A percentile compares a stretch with the other conserved stretches of the same genome.
Evolutionary conservation across 2,113 vertebrate species (phyloP).

Genomic region (Acrocephalus kingi): DNA sequence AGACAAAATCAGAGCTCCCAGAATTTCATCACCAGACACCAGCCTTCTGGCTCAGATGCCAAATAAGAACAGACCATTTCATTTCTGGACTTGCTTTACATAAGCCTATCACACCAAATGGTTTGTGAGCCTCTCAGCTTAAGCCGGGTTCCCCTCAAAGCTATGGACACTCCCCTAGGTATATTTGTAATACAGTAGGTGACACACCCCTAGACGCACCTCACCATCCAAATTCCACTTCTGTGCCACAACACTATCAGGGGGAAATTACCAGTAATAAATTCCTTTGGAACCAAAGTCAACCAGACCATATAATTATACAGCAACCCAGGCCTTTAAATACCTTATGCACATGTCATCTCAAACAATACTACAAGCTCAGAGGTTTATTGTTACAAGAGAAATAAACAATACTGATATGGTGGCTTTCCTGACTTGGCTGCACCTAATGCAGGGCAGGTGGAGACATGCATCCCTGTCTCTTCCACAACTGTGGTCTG

Average conservation of each 20-base stretch:
- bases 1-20: not conserved
- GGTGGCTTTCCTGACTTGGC: not conserved
- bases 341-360: not conserved
- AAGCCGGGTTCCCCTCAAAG: not conserved
- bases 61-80: not conserved
- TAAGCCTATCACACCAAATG: not conserved
- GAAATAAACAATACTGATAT: not conserved
- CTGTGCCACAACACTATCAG: not conserved
- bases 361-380: not conserved
- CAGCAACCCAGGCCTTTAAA: not conserved
- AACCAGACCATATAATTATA: not conserved
- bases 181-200: not conserved
- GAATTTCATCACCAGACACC: not conserved
- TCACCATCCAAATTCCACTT: not conserved
- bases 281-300: not conserved
- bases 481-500: not conserved
- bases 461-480: not conserved
- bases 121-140: not conserved
- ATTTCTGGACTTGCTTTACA: not conserved
- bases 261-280: not conserved
- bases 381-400: not conserved
- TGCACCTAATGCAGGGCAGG: not conserved
- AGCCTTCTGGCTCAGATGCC: not conserved
- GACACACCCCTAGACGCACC: accelerated
- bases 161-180: not conserved